Base-by-base conservation (phyloP, 2,888 invertebrate species). In the Megalurothrips usitatus region DNA sequence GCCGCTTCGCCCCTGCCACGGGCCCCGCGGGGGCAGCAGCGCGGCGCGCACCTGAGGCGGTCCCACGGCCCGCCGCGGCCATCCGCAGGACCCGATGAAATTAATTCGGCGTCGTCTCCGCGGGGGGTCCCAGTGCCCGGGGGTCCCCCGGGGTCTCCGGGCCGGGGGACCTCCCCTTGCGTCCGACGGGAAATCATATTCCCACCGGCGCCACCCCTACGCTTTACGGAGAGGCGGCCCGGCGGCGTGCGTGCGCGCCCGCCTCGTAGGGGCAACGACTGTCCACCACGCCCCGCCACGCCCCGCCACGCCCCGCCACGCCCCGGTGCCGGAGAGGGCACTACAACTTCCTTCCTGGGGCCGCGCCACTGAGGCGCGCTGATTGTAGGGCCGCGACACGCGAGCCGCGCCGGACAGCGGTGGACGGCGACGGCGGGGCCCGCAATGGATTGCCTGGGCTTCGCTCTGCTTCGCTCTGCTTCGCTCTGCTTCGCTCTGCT, bases 291-390 rank as follows among this genome's bases (percentile, higher is more conserved):
- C 52, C 68, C 34, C 34, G 34, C 34, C 34, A 43, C 34, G 2
- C 34, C 14, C 52, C 52, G 52, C 52, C 52, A 52, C 52, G 52
- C 52, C 68, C 68, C 68, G 68, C 68, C 68, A 23, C 68, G 68
- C 68, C 68, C 68, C 23, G 23, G 26, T 11, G 26, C 23, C 68
- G 68, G 11, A 68, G n/a, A 26, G 68, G 68, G 68, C 68, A 68
- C 68, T 68, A 68, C 68, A 68, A 68, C 68, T 68, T 68, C 68
- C 68, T 68, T 68, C 68, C 68, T 68, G n/a, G 52, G 52, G 52
- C 52, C 52, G 14, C 23, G n/a, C 68, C 68, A 11, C 68, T 68
- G 68, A 19, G 68, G 68, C 58, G 6, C 58, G 14, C 58, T 58
- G 58, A 58, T 58, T 58, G 58, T 19, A 26, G 68, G 23, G 23